These are phyloP conservation scores for Epizoanthus illoricatus DNA, from an alignment of 92 coral and sea anemone genomes.

Conservation along the genomic window DNA sequence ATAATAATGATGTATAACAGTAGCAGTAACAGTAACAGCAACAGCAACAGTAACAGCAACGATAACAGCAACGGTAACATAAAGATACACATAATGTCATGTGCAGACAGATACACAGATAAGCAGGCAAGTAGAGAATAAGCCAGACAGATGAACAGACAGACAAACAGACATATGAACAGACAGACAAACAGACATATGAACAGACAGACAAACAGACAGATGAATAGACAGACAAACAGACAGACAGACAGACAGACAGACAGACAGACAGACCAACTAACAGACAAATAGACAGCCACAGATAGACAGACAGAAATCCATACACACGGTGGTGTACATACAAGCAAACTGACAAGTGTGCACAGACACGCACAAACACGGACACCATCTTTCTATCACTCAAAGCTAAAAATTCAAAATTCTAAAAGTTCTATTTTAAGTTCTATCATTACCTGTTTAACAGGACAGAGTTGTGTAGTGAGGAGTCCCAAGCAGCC, in stretches of 20 bases:
- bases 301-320: not conserved
- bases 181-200: not conserved
- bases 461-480: conserved; percentile 80
- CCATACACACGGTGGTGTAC: too few species aligned
- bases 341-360: too few species aligned
- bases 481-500: conserved; percentile 98
- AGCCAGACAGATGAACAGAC: not conserved
- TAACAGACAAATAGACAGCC: too few species aligned
- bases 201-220: too few species aligned
- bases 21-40: too few species aligned
- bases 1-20: too few species aligned
- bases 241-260: too few species aligned
- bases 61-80: not conserved
- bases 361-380: too few species aligned
- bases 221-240: too few species aligned
- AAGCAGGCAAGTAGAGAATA: not conserved
- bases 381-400: not conserved
- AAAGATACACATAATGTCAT: not conserved
- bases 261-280: too few species aligned
- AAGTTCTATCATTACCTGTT: conserved; percentile 63
- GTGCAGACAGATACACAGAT: conserved; percentile 4
- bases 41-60: too few species aligned
- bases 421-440: not conserved
- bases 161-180: not conserved
- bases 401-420: too few species aligned